Evolutionary conservation across 1,140 invertebrate genomes (phyloP), one percentile per base, ranked within the genome.

Genomic region (Ditylenchus dipsaci): DNA sequence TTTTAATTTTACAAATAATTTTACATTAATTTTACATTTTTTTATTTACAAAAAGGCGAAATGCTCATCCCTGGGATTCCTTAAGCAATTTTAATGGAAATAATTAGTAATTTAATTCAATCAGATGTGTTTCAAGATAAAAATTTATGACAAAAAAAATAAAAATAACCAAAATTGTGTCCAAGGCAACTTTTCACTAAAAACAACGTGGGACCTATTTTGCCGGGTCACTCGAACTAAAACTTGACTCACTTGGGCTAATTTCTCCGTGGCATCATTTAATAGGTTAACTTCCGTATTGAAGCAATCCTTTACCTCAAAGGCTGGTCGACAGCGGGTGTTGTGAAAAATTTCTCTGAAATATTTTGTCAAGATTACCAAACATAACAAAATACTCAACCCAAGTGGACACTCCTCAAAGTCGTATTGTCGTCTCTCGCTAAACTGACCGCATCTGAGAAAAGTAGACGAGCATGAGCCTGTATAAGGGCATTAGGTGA

Each of bases 361-460:
- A 42, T 13, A 21, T 26, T 15, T 60, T 60, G 38, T 19, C 19
- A 29, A 29, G 17, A 56, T 42, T 67, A 17, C 65, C 63, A 45
- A 63, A 15, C 26, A 60, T 61, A 21, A 56, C 0, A 64, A 47
- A 63, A 67, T 45, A 67, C 58, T 56, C 7, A 47, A 19, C 19
- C 67, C 67, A 29, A 68, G n/a, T 1, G 67, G 67, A 45, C 67
- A 68, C 53, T 68, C 67, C n/a, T 59, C 67, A 30, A 68, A 68
- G 11, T 49, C 43, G 53, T 64, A 68, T 30, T 59, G 67, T 26
- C 49, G 38, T 9, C 27, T 21, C 5, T 5, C 42, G 42, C 49
- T 68, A 43, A 65, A 65, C 1, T 38, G 15, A n/a, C 45, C 67
- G 43, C 67, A 68, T 33, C 60, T 63, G 21, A 68, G 23, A 42